A percentile compares a stretch with the other conserved stretches of the same genome.
Evolutionary conservation across 2,113 vertebrate species (phyloP).

Genomic region (Podarcis cretensis): DNA sequence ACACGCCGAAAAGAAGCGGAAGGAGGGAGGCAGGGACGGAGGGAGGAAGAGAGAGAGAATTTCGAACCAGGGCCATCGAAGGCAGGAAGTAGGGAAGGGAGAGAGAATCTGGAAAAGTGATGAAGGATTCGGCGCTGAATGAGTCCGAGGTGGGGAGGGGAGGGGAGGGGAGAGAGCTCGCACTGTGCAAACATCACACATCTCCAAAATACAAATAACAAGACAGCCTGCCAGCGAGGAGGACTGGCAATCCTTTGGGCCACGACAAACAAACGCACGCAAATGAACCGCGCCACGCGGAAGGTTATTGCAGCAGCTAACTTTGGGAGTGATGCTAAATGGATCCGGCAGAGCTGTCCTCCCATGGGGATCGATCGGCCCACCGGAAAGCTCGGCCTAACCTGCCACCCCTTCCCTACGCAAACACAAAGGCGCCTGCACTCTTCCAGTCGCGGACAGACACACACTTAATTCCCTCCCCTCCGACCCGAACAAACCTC

Average conservation of each 20-base stretch:
- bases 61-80: neutral
- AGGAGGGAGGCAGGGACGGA: neutral
- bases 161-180: too few relatives aligned
- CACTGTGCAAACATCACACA: neutral
- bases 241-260: neutral
- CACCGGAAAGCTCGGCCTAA: neutral
- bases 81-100: neutral
- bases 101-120: neutral
- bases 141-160: neutral
- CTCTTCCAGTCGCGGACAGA: neutral
- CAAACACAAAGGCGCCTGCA: constrained; percentile 47
- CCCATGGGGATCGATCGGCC: neutral
- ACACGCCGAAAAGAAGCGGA: neutral
- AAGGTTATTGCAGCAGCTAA: neutral
- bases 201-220: neutral
- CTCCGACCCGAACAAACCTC: constrained; percentile 64
- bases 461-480: neutral
- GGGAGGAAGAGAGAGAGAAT: neutral
- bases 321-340: neutral
- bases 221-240: neutral
- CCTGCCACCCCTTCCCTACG: neutral
- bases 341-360: neutral
- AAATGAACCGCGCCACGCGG: neutral
- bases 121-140: neutral
- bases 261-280: neutral